Conservation (phyloP, 1,140 invertebrate genomes). For the Panulirus ornatus region DNA sequence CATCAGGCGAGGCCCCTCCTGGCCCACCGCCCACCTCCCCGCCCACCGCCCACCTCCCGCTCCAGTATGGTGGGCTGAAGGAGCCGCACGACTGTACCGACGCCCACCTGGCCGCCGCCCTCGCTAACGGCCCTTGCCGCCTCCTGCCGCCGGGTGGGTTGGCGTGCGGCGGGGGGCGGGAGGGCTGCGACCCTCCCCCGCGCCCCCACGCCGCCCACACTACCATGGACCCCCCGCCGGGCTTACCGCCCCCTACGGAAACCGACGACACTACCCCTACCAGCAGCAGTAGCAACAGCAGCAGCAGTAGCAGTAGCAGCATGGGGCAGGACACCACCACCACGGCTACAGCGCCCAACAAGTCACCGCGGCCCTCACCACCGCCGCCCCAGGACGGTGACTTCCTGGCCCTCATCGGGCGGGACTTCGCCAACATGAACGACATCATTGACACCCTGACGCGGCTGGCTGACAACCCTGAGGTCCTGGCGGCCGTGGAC, state of each 20-base stretch:
- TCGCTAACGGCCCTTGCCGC: conserved; percentile 59
- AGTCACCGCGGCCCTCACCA: conserved; percentile 37
- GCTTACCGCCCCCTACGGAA: conserved; percentile 14
- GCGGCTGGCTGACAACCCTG: conserved; percentile 62
- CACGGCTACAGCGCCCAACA: conserved; percentile 22
- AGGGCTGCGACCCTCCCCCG: conserved; percentile 60
- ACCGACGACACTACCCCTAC: background rate
- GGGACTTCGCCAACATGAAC: conserved; percentile 61
- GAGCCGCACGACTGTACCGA: conserved; percentile 70
- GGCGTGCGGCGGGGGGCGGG: conserved; percentile 67
- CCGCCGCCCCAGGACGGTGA: conserved; percentile 50
- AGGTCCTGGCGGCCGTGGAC: conserved; percentile 56
- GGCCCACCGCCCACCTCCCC: conserved; percentile 46
- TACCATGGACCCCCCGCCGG: conserved; percentile 67
- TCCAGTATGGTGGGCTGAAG: conserved; percentile 72
- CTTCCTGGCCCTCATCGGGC: conserved; percentile 58
- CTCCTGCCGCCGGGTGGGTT: conserved; percentile 48
- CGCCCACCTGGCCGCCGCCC: conserved; percentile 62
- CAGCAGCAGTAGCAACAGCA: background rate
- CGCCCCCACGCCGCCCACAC: conserved; percentile 67
- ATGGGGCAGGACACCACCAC: conserved; percentile 54
- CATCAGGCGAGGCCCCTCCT: conserved; percentile 37
- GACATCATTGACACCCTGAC: conserved; percentile 65
- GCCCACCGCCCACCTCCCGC: conserved; percentile 58
- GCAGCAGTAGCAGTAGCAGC: background rate